Conservation (phyloP, 2,797 vertebrate genomes). For the Harpagifer antarcticus region DNA sequence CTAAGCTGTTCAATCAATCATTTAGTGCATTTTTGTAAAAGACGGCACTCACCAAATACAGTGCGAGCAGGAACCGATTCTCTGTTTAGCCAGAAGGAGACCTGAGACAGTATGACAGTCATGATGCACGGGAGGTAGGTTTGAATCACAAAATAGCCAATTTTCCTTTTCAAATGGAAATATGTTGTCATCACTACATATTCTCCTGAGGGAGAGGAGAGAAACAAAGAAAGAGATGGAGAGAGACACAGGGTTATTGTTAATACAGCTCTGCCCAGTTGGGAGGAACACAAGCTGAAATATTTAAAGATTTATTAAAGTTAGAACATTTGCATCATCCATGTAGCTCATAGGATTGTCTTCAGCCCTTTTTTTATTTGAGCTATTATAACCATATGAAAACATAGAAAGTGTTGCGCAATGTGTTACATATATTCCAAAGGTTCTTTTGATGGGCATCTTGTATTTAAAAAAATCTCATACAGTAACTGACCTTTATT, state of each 20-base stretch:
- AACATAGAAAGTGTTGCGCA: background rate
- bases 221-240: constrained; percentile 50
- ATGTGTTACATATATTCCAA: background rate
- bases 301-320: constrained; percentile 64
- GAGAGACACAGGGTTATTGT: constrained; percentile 68
- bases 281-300: constrained; percentile 62
- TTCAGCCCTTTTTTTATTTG: constrained; percentile 4
- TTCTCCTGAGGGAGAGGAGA: constrained; percentile 89
- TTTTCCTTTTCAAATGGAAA: constrained; percentile 99
- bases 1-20: constrained; percentile 32
- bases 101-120: constrained; percentile 99
- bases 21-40: constrained; percentile 26
- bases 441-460: background rate
- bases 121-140: constrained; percentile 99
- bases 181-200: constrained; percentile 99
- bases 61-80: constrained; percentile 98
- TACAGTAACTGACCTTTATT: background rate
- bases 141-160: constrained; percentile 99
- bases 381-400: constrained; percentile 12
- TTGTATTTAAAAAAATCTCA: background rate
- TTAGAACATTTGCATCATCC: constrained; percentile 46
- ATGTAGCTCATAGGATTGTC: constrained; percentile 17
- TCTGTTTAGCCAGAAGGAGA: constrained; percentile 99
- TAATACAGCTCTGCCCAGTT: constrained; percentile 62
- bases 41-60: constrained; percentile 93